Evolutionary conservation across 64 coral and sea anemone species (phyloP).

Genomic region (Actinia tenebrosa): DNA sequence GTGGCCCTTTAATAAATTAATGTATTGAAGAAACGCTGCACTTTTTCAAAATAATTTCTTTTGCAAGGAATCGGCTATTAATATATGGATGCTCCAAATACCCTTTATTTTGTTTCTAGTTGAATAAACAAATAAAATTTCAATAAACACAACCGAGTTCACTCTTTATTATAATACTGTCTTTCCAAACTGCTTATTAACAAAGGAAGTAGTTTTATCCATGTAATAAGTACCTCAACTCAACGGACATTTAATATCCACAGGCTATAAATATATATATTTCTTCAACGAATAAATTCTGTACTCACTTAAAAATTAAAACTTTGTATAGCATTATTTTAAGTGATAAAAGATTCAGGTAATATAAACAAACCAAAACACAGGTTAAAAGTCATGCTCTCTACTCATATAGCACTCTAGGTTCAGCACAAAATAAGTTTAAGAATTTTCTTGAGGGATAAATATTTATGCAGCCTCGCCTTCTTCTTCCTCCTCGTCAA

Average conservation of each 20-base stretch:
- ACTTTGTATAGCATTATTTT: background rate
- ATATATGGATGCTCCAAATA: no score
- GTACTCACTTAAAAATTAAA: conserved; percentile 1
- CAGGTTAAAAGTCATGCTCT: background rate
- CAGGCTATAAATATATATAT: conserved; percentile 13
- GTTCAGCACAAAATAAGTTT: background rate
- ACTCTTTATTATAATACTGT: background rate
- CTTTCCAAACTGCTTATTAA: conserved; percentile 10
- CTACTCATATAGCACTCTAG: conserved; percentile 1
- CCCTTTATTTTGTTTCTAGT: no score
- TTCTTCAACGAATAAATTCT: conserved; percentile 7
- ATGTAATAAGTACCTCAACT: background rate
- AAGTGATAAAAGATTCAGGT: background rate
- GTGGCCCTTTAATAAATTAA: no score
- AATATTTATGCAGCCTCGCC: conserved; percentile 43
- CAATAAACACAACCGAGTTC: background rate
- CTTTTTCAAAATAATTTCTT: no score
- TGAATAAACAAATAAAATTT: background rate
- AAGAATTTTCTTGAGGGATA: background rate
- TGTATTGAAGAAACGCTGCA: no score
- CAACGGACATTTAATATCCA: background rate
- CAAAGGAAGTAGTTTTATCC: background rate
- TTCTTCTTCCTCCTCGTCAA: conserved; percentile 75
- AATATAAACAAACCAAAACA: background rate
- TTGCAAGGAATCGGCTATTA: no score